Percentiles rank a stretch among this genome's conserved stretches.
These are phyloP conservation scores for Arnoldichthys spilopterus DNA, from an alignment of 2,797 vertebrate species.

Conservation along the genomic window DNA sequence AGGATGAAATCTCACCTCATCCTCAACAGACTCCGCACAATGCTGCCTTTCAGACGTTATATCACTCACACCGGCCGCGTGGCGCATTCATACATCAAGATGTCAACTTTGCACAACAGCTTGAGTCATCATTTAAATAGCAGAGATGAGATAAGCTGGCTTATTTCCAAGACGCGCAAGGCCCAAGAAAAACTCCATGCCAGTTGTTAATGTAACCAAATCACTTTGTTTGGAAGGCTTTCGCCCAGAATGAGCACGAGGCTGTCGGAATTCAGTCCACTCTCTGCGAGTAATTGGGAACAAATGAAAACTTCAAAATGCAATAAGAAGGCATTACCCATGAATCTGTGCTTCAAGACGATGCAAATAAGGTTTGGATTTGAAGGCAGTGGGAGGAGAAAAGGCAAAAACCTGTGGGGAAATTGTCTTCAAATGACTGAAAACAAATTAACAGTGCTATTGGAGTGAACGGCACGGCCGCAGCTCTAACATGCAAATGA, in stretches of 20 bases:
- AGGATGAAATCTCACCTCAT: constrained; percentile 43
- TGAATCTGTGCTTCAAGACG: constrained; percentile 50
- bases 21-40: constrained; percentile 3
- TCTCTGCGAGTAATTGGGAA: constrained; percentile 65
- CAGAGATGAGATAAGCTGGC: neutral
- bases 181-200: neutral
- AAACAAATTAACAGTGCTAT: constrained; percentile 51
- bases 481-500: constrained; percentile 46
- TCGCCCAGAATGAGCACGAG: constrained; percentile 17
- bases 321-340: constrained; percentile 66
- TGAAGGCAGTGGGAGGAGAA: constrained; percentile 15
- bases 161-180: neutral
- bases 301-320: constrained; percentile 68
- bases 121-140: constrained; percentile 35
- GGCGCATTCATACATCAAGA: constrained; percentile 31
- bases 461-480: constrained; percentile 33
- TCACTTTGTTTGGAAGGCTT: neutral
- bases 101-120: constrained; percentile 9
- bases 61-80: constrained; percentile 19
- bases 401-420: constrained; percentile 40
- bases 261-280: constrained; percentile 29
- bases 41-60: constrained; percentile 15
- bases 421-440: constrained; percentile 53
- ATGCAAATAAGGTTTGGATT: constrained; percentile 55
- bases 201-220: neutral